These are phyloP conservation scores for Noturus placidus DNA, from an alignment of 2,113 vertebrate genomes.

Conservation along the genomic window DNA sequence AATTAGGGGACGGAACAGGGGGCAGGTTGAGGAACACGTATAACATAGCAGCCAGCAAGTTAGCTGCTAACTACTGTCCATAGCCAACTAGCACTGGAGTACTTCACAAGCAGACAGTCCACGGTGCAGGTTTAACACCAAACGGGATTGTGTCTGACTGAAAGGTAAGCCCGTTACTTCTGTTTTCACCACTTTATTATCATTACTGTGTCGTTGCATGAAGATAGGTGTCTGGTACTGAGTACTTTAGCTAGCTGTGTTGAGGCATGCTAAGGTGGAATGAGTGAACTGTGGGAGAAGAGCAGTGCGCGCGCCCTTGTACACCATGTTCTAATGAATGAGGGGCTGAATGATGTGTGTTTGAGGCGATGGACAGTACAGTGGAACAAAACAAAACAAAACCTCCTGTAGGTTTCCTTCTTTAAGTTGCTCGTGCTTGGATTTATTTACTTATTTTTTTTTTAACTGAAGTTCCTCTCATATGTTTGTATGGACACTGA, in stretches of 20 bases:
- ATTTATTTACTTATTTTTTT: not conserved
- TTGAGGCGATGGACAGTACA: not conserved
- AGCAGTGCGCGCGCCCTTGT: not conserved
- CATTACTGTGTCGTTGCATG: not conserved
- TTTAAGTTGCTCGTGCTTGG: not conserved
- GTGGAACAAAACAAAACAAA: not conserved
- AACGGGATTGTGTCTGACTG: not conserved
- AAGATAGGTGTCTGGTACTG: not conserved
- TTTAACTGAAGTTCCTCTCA: not conserved
- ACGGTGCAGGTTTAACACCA: not conserved
- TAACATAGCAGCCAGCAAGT: not conserved
- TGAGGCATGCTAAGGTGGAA: slow-evolving; percentile 10
- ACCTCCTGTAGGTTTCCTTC: not conserved
- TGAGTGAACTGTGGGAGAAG: slow-evolving; percentile 7
- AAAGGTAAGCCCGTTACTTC: not conserved
- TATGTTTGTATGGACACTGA: not conserved
- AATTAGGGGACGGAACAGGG: slow-evolving; percentile 21
- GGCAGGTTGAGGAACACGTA: not conserved
- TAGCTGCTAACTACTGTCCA: slow-evolving; percentile 1
- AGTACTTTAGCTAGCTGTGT: slow-evolving; percentile 25
- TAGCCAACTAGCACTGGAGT: not conserved
- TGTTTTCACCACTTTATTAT: not conserved
- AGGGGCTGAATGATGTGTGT: too few species aligned
- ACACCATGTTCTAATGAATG: not conserved
- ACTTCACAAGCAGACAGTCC: too few species aligned